A percentile compares a stretch with the other conserved stretches of the same genome.
Conservation (phyloP, 2,113 vertebrate species). For the Ictidomys tridecemlineatus region DNA sequence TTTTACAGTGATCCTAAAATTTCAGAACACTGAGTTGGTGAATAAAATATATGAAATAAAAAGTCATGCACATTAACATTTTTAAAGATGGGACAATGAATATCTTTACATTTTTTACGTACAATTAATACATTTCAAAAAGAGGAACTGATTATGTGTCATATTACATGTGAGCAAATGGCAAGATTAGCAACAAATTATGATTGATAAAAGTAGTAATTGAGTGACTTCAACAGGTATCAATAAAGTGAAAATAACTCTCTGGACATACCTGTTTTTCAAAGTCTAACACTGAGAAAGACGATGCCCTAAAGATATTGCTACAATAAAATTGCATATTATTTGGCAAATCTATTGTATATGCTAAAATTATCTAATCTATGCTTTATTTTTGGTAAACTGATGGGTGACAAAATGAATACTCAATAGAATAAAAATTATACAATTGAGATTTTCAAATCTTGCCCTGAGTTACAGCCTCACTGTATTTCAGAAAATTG, state of each 20-base stretch:
- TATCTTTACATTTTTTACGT: constrained; percentile 61
- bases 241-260: constrained; percentile 37
- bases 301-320: constrained; percentile 57
- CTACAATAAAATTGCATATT: constrained; percentile 79
- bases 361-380: constrained; percentile 30
- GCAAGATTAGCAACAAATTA: not conserved
- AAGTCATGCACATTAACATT: not conserved
- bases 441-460: constrained; percentile 66
- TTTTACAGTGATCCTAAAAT: constrained; percentile 19
- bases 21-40: constrained; percentile 30
- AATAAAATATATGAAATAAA: constrained; percentile 58
- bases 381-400: constrained; percentile 55
- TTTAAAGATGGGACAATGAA: not conserved
- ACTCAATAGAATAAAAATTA: constrained; percentile 62
- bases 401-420: constrained; percentile 60
- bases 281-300: constrained; percentile 61
- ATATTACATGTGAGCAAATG: constrained; percentile 61
- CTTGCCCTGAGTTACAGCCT: not conserved
- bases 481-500: not conserved
- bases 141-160: not conserved
- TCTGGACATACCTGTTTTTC: constrained; percentile 61
- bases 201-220: not conserved
- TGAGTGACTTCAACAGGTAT: not conserved
- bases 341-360: constrained; percentile 71
- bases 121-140: constrained; percentile 52